Evolutionary conservation across 2,797 vertebrate species (phyloP).

Genomic region (Sandelia bainsii): DNA sequence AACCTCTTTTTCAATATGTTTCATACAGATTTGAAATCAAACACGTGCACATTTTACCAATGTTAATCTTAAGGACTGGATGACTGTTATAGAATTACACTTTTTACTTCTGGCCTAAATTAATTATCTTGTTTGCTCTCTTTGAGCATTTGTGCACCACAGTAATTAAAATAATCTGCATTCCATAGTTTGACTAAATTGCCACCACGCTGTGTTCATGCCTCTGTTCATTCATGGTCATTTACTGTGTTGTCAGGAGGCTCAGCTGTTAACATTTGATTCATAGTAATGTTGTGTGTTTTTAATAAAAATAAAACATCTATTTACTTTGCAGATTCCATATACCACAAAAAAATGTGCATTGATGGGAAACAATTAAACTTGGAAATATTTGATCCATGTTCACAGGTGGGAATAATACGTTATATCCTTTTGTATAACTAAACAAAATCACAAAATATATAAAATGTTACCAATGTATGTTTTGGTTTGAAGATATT

Average conservation of each 20-base stretch:
- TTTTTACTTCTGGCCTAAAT: constrained; percentile 54
- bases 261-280: constrained; percentile 23
- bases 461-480: not conserved
- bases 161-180: constrained; percentile 64
- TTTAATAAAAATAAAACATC: too few relatives aligned
- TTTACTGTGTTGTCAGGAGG: constrained; percentile 29
- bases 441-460: not conserved
- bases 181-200: constrained; percentile 51
- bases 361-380: constrained; percentile 74
- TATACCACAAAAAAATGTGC: constrained; percentile 73
- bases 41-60: constrained; percentile 41
- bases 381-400: constrained; percentile 75
- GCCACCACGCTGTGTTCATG: constrained; percentile 44
- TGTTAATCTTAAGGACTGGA: constrained; percentile 49
- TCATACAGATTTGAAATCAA: constrained; percentile 42
- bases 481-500: constrained; percentile 6
- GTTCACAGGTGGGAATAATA: constrained; percentile 60
- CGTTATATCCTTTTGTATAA: constrained; percentile 1
- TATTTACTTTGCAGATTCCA: constrained; percentile 63
- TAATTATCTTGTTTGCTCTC: constrained; percentile 52
- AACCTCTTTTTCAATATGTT: constrained; percentile 14
- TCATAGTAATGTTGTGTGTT: not conserved
- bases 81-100: constrained; percentile 49
- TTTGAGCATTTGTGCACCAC: constrained; percentile 46
- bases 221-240: constrained; percentile 17